Evolutionary conservation across 2,113 vertebrate species (phyloP).

Genomic region (Oreochromis aureus): DNA sequence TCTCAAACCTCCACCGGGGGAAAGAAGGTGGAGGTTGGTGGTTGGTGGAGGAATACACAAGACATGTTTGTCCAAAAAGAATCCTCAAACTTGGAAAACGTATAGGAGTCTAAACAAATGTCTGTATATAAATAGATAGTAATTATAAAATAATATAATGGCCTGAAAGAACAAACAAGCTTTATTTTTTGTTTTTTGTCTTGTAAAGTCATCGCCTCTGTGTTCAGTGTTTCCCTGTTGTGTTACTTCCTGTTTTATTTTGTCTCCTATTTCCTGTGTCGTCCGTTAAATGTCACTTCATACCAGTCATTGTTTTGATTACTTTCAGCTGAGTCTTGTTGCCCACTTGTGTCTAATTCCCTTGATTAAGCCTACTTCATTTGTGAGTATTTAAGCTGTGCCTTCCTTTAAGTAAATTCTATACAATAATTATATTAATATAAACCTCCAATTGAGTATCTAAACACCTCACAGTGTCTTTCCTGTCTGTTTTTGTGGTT

Average conservation of each 20-base stretch:
- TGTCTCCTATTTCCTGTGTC: background rate
- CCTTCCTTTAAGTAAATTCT: background rate
- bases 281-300: background rate
- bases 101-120: background rate
- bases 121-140: background rate
- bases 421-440: background rate
- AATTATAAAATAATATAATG: background rate
- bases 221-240: background rate
- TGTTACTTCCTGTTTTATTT: background rate
- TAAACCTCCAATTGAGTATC: background rate
- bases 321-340: background rate
- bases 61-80: background rate
- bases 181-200: background rate
- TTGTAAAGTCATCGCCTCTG: background rate
- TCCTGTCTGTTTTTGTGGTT: background rate
- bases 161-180: background rate
- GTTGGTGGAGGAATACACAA: background rate
- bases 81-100: background rate
- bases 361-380: background rate
- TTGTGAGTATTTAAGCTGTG: background rate
- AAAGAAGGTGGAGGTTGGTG: background rate
- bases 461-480: background rate
- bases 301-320: background rate
- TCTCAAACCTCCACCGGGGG: background rate
- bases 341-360: background rate